Base-by-base conservation (phyloP, 2,113 vertebrate genomes). In the Paramormyrops kingsleyae region DNA sequence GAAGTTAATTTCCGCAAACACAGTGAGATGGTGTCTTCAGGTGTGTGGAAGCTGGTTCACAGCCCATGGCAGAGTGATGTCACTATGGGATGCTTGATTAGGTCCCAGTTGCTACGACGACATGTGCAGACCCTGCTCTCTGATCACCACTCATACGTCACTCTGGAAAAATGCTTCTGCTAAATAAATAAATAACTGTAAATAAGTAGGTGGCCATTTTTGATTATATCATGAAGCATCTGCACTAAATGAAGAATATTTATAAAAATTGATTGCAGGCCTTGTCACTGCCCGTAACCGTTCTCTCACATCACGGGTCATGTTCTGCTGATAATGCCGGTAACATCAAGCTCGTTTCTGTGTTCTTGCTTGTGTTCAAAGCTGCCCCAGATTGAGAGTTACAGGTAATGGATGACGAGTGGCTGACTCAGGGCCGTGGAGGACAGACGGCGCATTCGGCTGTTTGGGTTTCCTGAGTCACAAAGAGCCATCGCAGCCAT, bases 401-500 rank as follows among this genome's bases (percentile, higher is more conserved):
- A 24, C 59, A 66, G 87, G 53, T 88, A 44, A 88, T n/a, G 56
- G n/a, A 70, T 46, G 74, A 80, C 1, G 74, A 84, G 31, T 15
- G 12, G 89, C 62, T 90, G 31, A 77, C 46, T 87, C 66, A 90
- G 27, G 59, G 31, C 46, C 4, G 13, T 31, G 46, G 66, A 77
- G 62, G 52, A 47, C 53, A 49, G 83, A 70, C 13, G 21, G 84
- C 90, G 91, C 89, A 88, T 47, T 10, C 88, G 42, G 83, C 87
- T 91, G 85, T 87, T 87, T 87, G 42, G 85, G 85, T 70, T n/a
- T 42, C 87, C 39, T 70, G 88, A 90, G 27, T 90, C 83, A 90
- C 15, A 50, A 66, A 87, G 84, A 39, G 31, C 24, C 74, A 93
- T 92, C 46, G 87, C 53, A 90, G 91, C 90, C 92, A 92, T 47